These are phyloP conservation scores for Megathymus violae DNA, from an alignment of 1,140 invertebrate species.

Conservation along the genomic window DNA sequence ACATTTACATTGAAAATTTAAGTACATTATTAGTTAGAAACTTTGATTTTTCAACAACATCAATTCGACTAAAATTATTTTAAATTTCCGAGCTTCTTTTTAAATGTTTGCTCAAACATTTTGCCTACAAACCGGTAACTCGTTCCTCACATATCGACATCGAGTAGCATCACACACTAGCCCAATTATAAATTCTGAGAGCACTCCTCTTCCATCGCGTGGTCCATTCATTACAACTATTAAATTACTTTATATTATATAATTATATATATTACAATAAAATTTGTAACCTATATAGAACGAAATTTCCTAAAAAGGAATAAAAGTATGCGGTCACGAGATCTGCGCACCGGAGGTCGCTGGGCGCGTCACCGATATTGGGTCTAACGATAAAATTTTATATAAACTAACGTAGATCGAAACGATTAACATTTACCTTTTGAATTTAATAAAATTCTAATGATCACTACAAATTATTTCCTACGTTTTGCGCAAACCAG, in stretches of 20 bases:
- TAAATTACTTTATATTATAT: constrained; percentile 41
- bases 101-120: constrained; percentile 82
- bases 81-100: constrained; percentile 76
- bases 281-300: constrained; percentile 82
- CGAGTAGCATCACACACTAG: constrained; percentile 59
- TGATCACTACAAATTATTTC: constrained; percentile 22
- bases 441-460: constrained; percentile 17
- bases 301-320: constrained; percentile 81
- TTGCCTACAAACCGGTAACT: constrained; percentile 78
- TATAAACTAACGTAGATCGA: constrained; percentile 30
- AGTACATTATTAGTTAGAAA: constrained; percentile 82
- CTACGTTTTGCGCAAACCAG: constrained; percentile 45
- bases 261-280: constrained; percentile 79
- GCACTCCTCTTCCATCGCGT: constrained; percentile 72
- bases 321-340: constrained; percentile 51
- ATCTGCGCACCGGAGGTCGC: constrained; percentile 39
- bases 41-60: constrained; percentile 82
- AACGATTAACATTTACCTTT: constrained; percentile 20
- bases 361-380: constrained; percentile 25
- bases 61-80: constrained; percentile 80
- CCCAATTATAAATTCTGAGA: constrained; percentile 81
- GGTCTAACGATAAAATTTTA: constrained; percentile 30
- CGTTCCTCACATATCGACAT: constrained; percentile 51
- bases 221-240: constrained; percentile 72
- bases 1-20: constrained; percentile 83